These are phyloP conservation scores for Pachyseris speciosa DNA, from an alignment of 64 coral and sea anemone species.

Conservation along the genomic window DNA sequence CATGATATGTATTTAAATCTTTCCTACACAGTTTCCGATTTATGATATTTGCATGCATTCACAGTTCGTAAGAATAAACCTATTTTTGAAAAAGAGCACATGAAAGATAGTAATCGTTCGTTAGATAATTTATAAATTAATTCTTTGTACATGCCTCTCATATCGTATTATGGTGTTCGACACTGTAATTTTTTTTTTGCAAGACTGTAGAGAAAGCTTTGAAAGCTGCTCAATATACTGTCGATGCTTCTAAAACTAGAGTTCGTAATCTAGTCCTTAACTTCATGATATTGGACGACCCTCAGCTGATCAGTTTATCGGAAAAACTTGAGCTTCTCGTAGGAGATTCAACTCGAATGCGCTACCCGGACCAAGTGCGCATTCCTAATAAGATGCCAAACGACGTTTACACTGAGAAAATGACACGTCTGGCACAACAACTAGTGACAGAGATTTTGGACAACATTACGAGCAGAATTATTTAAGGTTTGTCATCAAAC, in stretches of 20 bases:
- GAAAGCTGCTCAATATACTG: slow-evolving; percentile 77
- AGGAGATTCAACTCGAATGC: slow-evolving; percentile 78
- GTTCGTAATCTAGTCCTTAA: slow-evolving; percentile 63
- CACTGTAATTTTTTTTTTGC: not conserved
- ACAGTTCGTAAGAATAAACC: no score
- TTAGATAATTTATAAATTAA: no score
- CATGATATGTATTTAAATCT: no score
- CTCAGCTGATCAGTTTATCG: slow-evolving; percentile 25
- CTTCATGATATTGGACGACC: slow-evolving; percentile 28
- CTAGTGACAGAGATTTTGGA: slow-evolving; percentile 37
- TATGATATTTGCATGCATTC: no score
- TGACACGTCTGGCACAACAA: not conserved
- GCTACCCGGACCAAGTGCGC: slow-evolving; percentile 68
- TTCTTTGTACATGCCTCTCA: no score
- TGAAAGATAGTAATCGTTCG: no score
- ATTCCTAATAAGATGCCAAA: slow-evolving; percentile 71
- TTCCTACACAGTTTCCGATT: no score
- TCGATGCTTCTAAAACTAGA: slow-evolving; percentile 66
- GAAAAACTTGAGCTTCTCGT: not conserved
- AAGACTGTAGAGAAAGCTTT: slow-evolving; percentile 85
- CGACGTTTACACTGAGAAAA: slow-evolving; percentile 64
- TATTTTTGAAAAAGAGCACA: no score
- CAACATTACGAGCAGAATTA: slow-evolving; percentile 1
- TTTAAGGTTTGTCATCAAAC: not conserved
- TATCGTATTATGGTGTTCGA: no score